Evolutionary conservation across 2,113 vertebrate genomes (phyloP).

Genomic region (Phrynosoma platyrhinos): DNA sequence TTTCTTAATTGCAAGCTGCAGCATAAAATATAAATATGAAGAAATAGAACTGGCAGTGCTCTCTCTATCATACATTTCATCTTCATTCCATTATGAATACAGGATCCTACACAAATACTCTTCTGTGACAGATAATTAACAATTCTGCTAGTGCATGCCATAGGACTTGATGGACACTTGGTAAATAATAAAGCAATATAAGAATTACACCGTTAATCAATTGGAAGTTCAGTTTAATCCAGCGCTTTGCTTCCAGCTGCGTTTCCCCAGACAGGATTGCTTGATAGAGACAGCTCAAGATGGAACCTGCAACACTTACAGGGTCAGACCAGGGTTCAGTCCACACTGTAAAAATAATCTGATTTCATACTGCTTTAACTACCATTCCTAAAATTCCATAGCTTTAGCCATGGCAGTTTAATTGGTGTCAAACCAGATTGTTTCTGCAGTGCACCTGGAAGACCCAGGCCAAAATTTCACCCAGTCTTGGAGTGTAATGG

Average conservation of each 20-base stretch:
- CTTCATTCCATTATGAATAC: not conserved
- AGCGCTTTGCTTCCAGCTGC: not conserved
- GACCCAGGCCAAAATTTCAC: not conserved
- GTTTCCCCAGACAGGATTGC: not conserved
- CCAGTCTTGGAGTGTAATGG: not conserved
- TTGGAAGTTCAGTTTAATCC: not conserved
- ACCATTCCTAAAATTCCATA: too few relatives aligned
- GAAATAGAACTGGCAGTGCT: not conserved
- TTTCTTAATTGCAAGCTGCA: constrained; percentile 9
- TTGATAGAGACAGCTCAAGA: not conserved
- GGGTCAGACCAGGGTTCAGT: not conserved
- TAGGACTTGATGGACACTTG: not conserved
- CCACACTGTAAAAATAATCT: too few relatives aligned
- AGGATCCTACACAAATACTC: not conserved
- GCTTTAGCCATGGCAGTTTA: too few relatives aligned
- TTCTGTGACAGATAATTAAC: not conserved
- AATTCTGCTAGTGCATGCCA: not conserved
- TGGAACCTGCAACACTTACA: not conserved
- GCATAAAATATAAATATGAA: constrained; percentile 8
- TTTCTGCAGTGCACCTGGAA: not conserved
- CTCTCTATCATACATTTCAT: not conserved
- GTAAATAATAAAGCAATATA: constrained; percentile 1
- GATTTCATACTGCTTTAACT: too few relatives aligned
- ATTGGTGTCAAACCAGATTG: too few relatives aligned
- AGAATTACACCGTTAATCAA: not conserved